A percentile compares a stretch with the other conserved stretches of the same genome.
These are phyloP conservation scores for Anomalospiza imberbis DNA, from an alignment of 2,797 vertebrate genomes.

Conservation along the genomic window DNA sequence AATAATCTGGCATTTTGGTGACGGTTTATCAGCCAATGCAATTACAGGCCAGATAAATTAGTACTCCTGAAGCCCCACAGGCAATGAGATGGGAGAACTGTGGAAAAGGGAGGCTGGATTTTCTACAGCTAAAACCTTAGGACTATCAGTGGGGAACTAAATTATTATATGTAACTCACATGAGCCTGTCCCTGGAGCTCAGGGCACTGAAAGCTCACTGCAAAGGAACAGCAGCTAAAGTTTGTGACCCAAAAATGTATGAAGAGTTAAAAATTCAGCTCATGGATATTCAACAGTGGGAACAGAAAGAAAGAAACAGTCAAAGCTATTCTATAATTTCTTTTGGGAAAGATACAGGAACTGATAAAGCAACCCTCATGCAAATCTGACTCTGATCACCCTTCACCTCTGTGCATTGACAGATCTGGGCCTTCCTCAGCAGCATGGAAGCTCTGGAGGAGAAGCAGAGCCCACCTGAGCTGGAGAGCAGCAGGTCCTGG, in stretches of 20 bases:
- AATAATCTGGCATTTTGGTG: neutral
- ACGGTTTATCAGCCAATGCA: neutral
- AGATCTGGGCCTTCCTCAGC: neutral
- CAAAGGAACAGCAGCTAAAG: neutral
- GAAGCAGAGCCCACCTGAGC: slow-evolving; percentile 63
- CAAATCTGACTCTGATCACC: neutral
- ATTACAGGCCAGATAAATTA: neutral
- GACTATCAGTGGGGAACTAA: neutral
- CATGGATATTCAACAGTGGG: neutral
- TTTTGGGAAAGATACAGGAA: neutral
- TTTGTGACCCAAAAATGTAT: neutral
- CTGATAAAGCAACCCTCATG: neutral
- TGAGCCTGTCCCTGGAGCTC: neutral
- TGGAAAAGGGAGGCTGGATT: neutral
- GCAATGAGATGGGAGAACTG: neutral
- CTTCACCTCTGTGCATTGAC: neutral
- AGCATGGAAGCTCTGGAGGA: neutral
- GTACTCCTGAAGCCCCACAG: neutral
- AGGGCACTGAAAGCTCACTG: neutral
- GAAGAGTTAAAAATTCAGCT: neutral
- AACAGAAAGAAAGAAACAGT: neutral
- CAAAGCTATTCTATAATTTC: neutral
- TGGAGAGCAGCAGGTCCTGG: slow-evolving; percentile 40
- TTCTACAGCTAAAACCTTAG: neutral
- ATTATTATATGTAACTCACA: neutral